A percentile compares a stretch with the other conserved stretches of the same genome.
Evolutionary conservation across 2,113 vertebrate genomes (phyloP).

Genomic region (Cheirogaleus medius): DNA sequence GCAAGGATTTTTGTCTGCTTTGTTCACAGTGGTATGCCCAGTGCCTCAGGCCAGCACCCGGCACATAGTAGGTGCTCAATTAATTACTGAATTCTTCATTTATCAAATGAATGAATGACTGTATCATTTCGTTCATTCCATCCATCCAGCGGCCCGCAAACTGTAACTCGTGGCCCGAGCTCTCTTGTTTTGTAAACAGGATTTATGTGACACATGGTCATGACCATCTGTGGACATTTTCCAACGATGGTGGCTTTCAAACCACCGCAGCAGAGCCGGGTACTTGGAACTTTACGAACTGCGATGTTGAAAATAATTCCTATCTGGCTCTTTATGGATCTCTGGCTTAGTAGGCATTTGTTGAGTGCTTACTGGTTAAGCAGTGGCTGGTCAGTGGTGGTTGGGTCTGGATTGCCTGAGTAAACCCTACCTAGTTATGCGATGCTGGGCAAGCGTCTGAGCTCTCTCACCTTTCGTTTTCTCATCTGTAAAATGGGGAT

Average conservation of each 20-base stretch:
- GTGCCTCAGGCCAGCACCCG: not conserved
- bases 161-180: rapidly evolving
- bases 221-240: no score
- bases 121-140: not conserved
- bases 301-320: not conserved
- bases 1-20: not conserved
- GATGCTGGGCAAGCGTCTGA: not conserved
- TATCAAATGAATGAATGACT: not conserved
- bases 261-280: not conserved
- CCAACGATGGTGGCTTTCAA: not conserved
- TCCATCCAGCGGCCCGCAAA: not conserved
- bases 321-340: not conserved
- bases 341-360: not conserved
- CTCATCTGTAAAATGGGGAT: not conserved
- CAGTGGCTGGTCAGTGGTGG: not conserved
- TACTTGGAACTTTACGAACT: not conserved
- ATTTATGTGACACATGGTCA: not conserved
- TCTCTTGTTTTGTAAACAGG: not conserved
- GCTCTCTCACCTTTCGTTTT: not conserved
- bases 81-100: not conserved
- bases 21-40: not conserved
- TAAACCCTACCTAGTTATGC: not conserved
- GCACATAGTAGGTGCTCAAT: not conserved
- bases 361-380: not conserved
- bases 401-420: not conserved